Evolutionary conservation across 2,113 vertebrate genomes (phyloP).

Genomic region (Lophura nycthemera): DNA sequence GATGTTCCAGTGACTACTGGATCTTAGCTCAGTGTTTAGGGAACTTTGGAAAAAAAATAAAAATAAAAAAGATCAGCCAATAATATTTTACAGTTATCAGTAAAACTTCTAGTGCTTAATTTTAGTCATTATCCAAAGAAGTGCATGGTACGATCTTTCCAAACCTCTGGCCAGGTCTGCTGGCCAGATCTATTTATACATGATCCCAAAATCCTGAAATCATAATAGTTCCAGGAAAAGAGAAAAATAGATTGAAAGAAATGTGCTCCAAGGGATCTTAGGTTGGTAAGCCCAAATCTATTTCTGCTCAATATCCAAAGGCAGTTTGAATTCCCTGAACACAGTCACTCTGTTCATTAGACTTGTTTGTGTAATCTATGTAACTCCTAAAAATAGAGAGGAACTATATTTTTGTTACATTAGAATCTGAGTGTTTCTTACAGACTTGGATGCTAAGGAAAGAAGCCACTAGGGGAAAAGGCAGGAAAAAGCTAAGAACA

Average conservation of each 20-base stretch:
- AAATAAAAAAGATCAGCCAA: not conserved
- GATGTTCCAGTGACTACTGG: not conserved
- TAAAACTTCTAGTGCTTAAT: slow-evolving; percentile 6
- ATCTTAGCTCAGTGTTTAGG: not conserved
- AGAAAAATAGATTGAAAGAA: slow-evolving; percentile 32
- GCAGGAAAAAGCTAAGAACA: slow-evolving; percentile 48
- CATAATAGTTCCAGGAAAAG: slow-evolving; percentile 62
- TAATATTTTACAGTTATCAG: not conserved
- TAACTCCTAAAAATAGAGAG: slow-evolving; percentile 50
- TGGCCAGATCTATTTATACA: slow-evolving; percentile 62
- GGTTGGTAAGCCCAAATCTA: slow-evolving; percentile 33
- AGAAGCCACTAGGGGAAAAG: slow-evolving; percentile 53
- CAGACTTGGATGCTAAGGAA: slow-evolving; percentile 45
- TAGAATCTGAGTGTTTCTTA: slow-evolving; percentile 29
- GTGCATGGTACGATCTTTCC: slow-evolving; percentile 40
- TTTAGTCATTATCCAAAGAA: slow-evolving; percentile 20
- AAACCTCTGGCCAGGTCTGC: slow-evolving; percentile 12
- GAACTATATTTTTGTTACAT: slow-evolving; percentile 47
- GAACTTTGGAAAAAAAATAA: not conserved
- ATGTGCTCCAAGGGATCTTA: not conserved
- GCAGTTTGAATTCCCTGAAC: slow-evolving; percentile 26
- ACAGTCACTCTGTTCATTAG: slow-evolving; percentile 31
- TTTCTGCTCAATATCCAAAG: slow-evolving; percentile 46
- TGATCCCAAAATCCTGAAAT: slow-evolving; percentile 54
- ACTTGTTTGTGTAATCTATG: slow-evolving; percentile 18